phyloP scores from a whole-genome alignment of 2,888 invertebrate species.

The Erebia ligea region DNA sequence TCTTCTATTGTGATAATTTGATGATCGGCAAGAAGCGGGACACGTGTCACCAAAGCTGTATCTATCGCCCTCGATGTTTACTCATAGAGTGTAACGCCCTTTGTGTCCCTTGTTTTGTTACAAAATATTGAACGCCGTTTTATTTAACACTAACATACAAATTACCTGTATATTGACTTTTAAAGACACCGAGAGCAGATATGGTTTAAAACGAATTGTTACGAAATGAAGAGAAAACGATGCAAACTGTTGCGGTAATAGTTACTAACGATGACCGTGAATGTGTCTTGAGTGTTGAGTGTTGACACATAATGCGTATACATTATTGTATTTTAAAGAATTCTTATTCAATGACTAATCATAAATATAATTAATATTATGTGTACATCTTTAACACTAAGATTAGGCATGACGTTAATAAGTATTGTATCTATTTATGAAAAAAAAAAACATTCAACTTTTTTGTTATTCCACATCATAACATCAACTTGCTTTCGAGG shows the following conservation, averaged over 20 bases:
- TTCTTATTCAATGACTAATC: slow-evolving; percentile 1
- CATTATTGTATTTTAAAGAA: not conserved
- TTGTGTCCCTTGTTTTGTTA: slow-evolving; percentile 82
- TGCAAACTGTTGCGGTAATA: slow-evolving; percentile 13
- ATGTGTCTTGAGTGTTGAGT: not conserved
- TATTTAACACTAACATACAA: slow-evolving; percentile 80
- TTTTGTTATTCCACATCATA: slow-evolving; percentile 2
- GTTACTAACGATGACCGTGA: not conserved
- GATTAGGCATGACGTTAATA: not conserved
- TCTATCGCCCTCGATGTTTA: slow-evolving; percentile 63
- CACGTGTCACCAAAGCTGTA: slow-evolving; percentile 55
- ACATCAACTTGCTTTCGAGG: slow-evolving; percentile 8
- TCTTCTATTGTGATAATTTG: slow-evolving; percentile 69
- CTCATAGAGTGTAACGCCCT: slow-evolving; percentile 78
- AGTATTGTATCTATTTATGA: not conserved
- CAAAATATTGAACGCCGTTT: slow-evolving; percentile 83
- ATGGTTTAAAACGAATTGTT: slow-evolving; percentile 57
- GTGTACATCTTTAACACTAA: not conserved
- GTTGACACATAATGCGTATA: not conserved
- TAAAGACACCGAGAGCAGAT: slow-evolving; percentile 62
- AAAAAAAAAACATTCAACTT: slow-evolving; percentile 2
- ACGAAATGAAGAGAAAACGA: slow-evolving; percentile 50
- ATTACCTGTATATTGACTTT: slow-evolving; percentile 71
- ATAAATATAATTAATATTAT: not conserved
- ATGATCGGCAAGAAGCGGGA: slow-evolving; percentile 58